Conservation (phyloP, 2,113 vertebrate species). For the Gopherus flavomarginatus region DNA sequence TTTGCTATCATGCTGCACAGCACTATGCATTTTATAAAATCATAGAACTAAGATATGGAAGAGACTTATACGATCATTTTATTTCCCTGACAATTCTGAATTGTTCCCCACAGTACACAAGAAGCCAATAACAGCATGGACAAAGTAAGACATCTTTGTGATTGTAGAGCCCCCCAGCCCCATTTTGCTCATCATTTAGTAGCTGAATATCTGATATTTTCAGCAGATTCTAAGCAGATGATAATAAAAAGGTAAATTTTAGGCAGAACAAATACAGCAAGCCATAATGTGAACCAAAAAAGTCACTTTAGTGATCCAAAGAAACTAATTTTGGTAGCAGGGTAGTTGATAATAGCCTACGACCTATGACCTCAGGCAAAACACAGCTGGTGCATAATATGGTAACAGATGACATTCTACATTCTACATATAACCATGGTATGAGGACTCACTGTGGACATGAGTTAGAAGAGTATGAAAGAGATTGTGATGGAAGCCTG, state of each 20-base stretch:
- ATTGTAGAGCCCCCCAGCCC: background rate
- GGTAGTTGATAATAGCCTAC: background rate
- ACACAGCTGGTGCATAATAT: background rate
- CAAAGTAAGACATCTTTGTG: background rate
- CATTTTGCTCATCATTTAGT: background rate
- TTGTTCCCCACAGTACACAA: background rate
- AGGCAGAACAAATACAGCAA: background rate
- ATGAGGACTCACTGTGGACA: background rate
- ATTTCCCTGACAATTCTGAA: background rate
- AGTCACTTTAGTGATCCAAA: background rate
- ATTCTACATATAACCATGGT: conserved; percentile 39
- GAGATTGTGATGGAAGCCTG: background rate
- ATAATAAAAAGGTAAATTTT: background rate
- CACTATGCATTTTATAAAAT: background rate
- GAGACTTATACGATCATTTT: background rate
- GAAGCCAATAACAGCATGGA: background rate
- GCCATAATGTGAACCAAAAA: background rate
- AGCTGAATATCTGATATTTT: background rate
- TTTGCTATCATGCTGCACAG: background rate
- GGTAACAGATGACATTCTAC: conserved; percentile 16
- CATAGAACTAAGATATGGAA: background rate
- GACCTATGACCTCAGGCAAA: background rate
- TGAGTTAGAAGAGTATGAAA: background rate
- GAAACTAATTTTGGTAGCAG: background rate
- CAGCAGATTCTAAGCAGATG: background rate